Conservation (phyloP, 2,113 vertebrate genomes). For the Hydrochoerus hydrochaeris region DNA sequence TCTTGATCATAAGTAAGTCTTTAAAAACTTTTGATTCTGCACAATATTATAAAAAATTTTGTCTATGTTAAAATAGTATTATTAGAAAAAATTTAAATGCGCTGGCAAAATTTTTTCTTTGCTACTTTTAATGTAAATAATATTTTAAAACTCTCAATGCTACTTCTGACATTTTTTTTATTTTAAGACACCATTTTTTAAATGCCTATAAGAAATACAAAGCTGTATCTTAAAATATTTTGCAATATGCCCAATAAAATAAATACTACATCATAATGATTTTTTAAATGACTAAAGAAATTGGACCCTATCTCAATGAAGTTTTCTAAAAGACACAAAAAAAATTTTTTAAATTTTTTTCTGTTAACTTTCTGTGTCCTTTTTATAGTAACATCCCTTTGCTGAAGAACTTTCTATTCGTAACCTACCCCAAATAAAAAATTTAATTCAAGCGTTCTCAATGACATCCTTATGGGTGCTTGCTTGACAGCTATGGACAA, state of each 20-base stretch:
- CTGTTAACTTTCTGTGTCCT: constrained; percentile 8
- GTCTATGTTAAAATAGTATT: constrained; percentile 50
- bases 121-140: constrained; percentile 8
- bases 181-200: constrained; percentile 41
- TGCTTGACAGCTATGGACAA: not conserved
- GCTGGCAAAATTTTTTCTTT: constrained; percentile 48
- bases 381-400: constrained; percentile 34
- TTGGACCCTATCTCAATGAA: not conserved
- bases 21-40: constrained; percentile 60
- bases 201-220: not conserved
- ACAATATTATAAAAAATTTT: constrained; percentile 1
- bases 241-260: constrained; percentile 43
- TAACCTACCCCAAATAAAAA: constrained; percentile 53
- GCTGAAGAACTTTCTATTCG: constrained; percentile 65
- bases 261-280: not conserved
- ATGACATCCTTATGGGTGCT: constrained; percentile 4
- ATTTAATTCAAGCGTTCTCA: constrained; percentile 40
- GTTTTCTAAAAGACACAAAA: not conserved
- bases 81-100: constrained; percentile 47
- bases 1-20: constrained; percentile 51
- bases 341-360: not conserved
- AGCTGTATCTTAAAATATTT: constrained; percentile 52
- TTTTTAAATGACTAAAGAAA: constrained; percentile 58
- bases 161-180: constrained; percentile 18
- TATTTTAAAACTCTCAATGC: constrained; percentile 50